Conservation (phyloP, 2,113 vertebrate genomes). For the Redunca redunca region DNA sequence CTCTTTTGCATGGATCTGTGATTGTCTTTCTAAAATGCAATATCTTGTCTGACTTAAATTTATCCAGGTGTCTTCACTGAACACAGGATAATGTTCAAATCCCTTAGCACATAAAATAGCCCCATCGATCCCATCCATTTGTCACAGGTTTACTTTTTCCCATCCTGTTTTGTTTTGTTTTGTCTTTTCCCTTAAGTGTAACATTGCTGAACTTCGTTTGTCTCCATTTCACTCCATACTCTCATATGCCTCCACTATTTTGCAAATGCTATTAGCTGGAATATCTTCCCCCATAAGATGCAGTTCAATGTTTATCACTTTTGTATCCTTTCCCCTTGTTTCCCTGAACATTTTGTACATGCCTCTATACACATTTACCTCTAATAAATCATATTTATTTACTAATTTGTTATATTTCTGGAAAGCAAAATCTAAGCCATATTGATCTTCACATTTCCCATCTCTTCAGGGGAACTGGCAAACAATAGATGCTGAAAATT, state of each 20-base stretch:
- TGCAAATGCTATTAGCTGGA: neutral
- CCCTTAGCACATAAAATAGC: neutral
- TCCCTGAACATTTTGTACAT: neutral
- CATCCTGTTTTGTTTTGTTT: neutral
- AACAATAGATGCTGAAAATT: constrained; percentile 16
- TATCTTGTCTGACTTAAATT: neutral
- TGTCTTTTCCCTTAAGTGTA: neutral
- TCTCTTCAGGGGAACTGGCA: neutral
- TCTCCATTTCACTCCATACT: neutral
- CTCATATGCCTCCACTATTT: neutral
- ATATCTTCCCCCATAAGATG: neutral
- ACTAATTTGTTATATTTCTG: constrained; percentile 24
- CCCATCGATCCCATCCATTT: neutral
- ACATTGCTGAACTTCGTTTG: neutral
- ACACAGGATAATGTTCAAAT: neutral
- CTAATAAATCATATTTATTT: constrained; percentile 43
- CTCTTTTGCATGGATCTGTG: neutral
- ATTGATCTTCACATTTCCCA: constrained; percentile 32
- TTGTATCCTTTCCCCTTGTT: neutral
- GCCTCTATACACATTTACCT: neutral
- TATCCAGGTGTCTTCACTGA: neutral
- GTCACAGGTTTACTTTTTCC: neutral
- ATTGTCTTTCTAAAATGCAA: neutral
- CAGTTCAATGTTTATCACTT: neutral
- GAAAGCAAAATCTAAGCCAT: constrained; percentile 6